Evolutionary conservation across 2,888 invertebrate genomes (phyloP), one percentile per base, ranked within the genome.

Genomic region (Serripes groenlandicus): DNA sequence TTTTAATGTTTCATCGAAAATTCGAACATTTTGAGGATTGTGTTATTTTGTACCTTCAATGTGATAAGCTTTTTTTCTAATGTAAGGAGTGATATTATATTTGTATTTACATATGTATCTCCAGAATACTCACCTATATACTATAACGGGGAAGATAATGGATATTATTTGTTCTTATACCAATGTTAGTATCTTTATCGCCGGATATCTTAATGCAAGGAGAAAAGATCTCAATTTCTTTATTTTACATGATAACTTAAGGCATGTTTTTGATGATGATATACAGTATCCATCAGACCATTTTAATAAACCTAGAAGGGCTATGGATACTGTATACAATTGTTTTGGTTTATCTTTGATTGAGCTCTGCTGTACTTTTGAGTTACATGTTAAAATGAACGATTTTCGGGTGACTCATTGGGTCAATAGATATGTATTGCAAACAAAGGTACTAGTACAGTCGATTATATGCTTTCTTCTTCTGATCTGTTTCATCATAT

Each of bases 211-310:
- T 4, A 66, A 66, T 35, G n/a, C 66, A 9, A 15, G 66, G 7
- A 35, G 32, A 9, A 32, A 35, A 7, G 23, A 32, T 3, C 35
- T 66, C n/a, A 32, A 66, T 21, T 9, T 34, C 35, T 66, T 21
- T 66, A 66, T 66, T 15, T 23, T 23, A 3, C 9, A 9, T 34
- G 66, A 66, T 35, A 35, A 66, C 3, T 15, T 66, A 35, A 15
- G n/a, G 18, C 21, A 2, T 66, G 35, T 66, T 28, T 66, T 66
- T 18, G 18, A 42, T 66, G 66, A 35, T 32, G 66, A 66, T 34
- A 34, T 35, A 7, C 34, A 32, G 23, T 66, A 66, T n/a, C 66
- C 66, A 9, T 35, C 34, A 35, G 66, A 66, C 28, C 21, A 4
- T n/a, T 66, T 66, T 66, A 35, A 66, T 66, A 32, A 15, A 35